Percentiles rank a stretch among this genome's conserved stretches.
Evolutionary conservation across 1,140 invertebrate genomes (phyloP).

Genomic region (Drosophila pruinosa): DNA sequence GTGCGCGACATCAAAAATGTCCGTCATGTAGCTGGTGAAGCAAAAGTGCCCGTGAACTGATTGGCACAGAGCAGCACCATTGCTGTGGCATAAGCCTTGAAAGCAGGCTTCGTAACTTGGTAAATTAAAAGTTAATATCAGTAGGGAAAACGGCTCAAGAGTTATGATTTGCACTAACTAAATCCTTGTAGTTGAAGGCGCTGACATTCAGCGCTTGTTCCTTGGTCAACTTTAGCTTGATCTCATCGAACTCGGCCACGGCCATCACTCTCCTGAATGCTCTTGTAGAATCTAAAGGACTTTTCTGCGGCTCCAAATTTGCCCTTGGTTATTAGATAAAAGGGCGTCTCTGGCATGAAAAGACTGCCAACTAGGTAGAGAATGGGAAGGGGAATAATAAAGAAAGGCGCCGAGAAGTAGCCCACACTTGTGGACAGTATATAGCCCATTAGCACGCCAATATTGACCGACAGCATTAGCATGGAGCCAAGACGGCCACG

Average conservation of each 20-base stretch:
- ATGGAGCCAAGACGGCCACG: slow-evolving; percentile 91
- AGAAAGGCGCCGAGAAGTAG: slow-evolving; percentile 87
- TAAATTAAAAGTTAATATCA: background rate
- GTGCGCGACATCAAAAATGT: slow-evolving; percentile 87
- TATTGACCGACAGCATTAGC: slow-evolving; percentile 91
- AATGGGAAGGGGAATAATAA: slow-evolving; percentile 87
- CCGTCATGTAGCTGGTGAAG: slow-evolving; percentile 63
- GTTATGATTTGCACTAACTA: slow-evolving; percentile 52
- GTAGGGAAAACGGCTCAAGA: too few species aligned
- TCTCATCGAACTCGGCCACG: slow-evolving; percentile 48
- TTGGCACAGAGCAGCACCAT: slow-evolving; percentile 38
- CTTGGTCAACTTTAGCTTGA: slow-evolving; percentile 41
- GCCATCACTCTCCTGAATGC: slow-evolving; percentile 39
- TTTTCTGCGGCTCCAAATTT: slow-evolving; percentile 86
- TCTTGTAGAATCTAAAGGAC: slow-evolving; percentile 84
- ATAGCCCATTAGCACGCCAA: slow-evolving; percentile 91
- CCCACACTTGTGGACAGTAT: slow-evolving; percentile 87
- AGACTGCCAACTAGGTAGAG: slow-evolving; percentile 87
- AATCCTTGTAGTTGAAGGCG: slow-evolving; percentile 54
- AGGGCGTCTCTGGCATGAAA: slow-evolving; percentile 92
- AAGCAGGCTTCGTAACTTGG: slow-evolving; percentile 41
- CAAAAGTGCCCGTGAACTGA: slow-evolving; percentile 61
- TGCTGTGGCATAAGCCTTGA: slow-evolving; percentile 42
- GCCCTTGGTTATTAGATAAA: slow-evolving; percentile 86
- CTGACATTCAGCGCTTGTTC: slow-evolving; percentile 31